Base-by-base conservation (phyloP, 2,797 vertebrate species). In the Discoglossus pictus region DNA sequence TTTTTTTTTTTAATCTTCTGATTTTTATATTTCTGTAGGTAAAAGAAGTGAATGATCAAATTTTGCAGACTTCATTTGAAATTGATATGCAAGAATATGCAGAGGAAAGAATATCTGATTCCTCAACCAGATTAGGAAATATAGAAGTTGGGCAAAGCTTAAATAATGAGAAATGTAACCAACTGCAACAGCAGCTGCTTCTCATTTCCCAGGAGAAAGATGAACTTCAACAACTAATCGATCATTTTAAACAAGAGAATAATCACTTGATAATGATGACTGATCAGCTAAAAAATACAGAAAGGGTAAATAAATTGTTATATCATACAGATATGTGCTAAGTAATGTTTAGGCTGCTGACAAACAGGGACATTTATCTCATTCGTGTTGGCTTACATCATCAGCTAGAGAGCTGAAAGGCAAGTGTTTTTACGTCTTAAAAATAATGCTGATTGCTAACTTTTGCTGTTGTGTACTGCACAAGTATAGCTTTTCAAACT, bases 271-370 rank as follows among this genome's bases (percentile, higher is more conserved):
- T 34, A 15, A 3, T 24, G 24, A 12, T 34, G 23, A 3, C 38
- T 9, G 24, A 18, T 44, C 10, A 31, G 16, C 39, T 42, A 17
- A 42, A 23, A 31, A 2, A 20, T 17, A 13, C 16, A 9, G 55
- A 59, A 4, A 23, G 20, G 43, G 55, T 59, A 59, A 59, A 39
- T 5, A 40, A 12, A 40, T 40, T 40, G n/a, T n/a, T n/a, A n/a
- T n/a, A n/a, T n/a, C n/a, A n/a, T n/a, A n/a, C n/a, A n/a, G n/a
- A n/a, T n/a, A n/a, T n/a, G n/a, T n/a, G n/a, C n/a, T n/a, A n/a
- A n/a, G n/a, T n/a, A n/a, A n/a, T n/a, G n/a, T n/a, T n/a, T n/a
- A n/a, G n/a, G n/a, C n/a, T n/a, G n/a, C n/a, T n/a, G n/a, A n/a
- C n/a, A n/a, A n/a, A n/a, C n/a, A n/a, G n/a, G n/a, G n/a, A n/a